A percentile compares a stretch with the other conserved stretches of the same genome.
These are phyloP conservation scores for Calliphora vomitoria DNA, from an alignment of 2,888 invertebrate genomes.

Conservation along the genomic window DNA sequence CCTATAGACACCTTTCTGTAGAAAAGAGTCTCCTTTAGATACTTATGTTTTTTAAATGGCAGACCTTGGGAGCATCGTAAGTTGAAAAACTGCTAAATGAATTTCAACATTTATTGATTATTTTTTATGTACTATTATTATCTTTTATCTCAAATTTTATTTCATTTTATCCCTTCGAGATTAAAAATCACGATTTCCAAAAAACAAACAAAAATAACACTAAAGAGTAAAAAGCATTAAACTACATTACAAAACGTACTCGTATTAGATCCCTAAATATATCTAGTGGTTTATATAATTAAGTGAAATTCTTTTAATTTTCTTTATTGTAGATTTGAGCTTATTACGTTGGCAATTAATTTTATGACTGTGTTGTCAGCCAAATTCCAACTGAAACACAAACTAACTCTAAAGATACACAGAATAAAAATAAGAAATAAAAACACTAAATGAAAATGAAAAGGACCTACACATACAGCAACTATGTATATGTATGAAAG, in stretches of 20 bases:
- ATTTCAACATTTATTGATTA: too few relatives aligned
- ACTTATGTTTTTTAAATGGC: too few relatives aligned
- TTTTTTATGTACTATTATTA: background rate
- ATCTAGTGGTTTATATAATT: slow-evolving; percentile 37
- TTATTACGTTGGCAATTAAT: slow-evolving; percentile 63
- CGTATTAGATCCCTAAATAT: background rate
- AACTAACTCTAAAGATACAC: background rate
- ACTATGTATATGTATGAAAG: slow-evolving; percentile 4
- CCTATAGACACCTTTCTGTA: too few relatives aligned
- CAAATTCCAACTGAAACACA: slow-evolving; percentile 25
- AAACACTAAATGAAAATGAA: background rate
- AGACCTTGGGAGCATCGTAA: too few relatives aligned
- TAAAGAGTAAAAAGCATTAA: background rate
- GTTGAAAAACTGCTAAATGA: too few relatives aligned
- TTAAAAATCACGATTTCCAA: slow-evolving; percentile 7
- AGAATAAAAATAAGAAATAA: background rate
- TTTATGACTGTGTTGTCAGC: slow-evolving; percentile 55
- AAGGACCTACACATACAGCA: background rate
- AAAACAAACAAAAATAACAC: background rate
- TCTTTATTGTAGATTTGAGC: slow-evolving; percentile 53
- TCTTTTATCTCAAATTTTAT: background rate
- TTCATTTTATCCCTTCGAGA: background rate
- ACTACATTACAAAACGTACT: background rate
- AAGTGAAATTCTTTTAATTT: slow-evolving; percentile 56
- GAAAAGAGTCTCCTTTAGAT: too few relatives aligned